Evolutionary conservation across 2,113 vertebrate genomes (phyloP), one percentile per base, ranked within the genome.

Genomic region (Phaetusa simplex): DNA sequence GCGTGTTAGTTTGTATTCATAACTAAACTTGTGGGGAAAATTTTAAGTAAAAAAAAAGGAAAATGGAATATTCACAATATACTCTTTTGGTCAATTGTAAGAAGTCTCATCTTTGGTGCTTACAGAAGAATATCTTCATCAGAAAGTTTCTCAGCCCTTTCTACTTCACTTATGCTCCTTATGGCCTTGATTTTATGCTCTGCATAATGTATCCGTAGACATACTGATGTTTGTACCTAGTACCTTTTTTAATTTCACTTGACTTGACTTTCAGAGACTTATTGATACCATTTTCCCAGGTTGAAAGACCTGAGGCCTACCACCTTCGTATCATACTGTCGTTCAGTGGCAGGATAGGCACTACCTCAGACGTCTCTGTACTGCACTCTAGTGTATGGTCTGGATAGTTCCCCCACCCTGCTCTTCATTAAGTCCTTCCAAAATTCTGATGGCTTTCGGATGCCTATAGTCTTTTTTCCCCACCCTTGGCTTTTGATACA

Each of bases 271-370:
- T 61, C 65, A 62, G 34, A 73, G 50, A 8, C 16, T 77, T 45
- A 3, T 55, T 82, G 73, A 49, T 81, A 32, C 2, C 18, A 5
- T 90, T 90, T 78, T 83, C 17, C 34, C 32, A 53, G 30, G 16
- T 13, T 58, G 32, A 74, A 76, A 27, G 56, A 26, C 17, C 55
- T 52, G 11, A 77, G 45, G 4, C 0, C 0, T 13, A 55, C 7
- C 12, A 40, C 38, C 8, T 70, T 61, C 16, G 2, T 77, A 26
- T 5, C 7, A 0, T 19, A 1, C 12, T 29, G 23, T 53, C 18
- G 10, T 29, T 34, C 43, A 69, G 58, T 40, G 56, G 61, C 52
- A 34, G 55, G 38, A 59, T 34, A 13, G 64, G 3, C 5, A 3
- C 26, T 40, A 24, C 16, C 32, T 86, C 47, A 32, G 30, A 49